Conservation (phyloP, 2,797 vertebrate genomes). For the Lithobates sylvaticus region DNA sequence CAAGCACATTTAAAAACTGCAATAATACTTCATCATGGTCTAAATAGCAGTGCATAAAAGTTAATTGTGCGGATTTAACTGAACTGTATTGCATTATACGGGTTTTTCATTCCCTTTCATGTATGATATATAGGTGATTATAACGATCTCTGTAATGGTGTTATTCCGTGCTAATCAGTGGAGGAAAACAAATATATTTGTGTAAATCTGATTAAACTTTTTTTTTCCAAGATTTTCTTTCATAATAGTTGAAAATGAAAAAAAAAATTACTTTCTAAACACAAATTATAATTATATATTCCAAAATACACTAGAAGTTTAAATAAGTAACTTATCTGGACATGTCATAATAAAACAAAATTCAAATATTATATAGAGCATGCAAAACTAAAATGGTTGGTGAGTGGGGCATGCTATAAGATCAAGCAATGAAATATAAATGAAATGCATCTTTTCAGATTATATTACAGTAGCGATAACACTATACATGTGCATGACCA, state of each 20-base stretch:
- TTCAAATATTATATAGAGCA: constrained; percentile 2
- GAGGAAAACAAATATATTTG: not conserved
- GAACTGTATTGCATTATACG: not conserved
- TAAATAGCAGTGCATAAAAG: too few species aligned
- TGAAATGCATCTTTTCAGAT: not conserved
- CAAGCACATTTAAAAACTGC: too few species aligned
- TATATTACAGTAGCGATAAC: not conserved
- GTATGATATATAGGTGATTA: not conserved
- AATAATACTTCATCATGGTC: too few species aligned
- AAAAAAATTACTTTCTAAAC: not conserved
- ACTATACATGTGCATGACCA: not conserved
- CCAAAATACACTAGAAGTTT: not conserved
- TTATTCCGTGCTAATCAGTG: not conserved
- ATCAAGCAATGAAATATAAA: not conserved
- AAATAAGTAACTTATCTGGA: not conserved
- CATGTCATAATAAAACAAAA: not conserved
- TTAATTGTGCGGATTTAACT: not conserved
- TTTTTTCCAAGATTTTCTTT: not conserved
- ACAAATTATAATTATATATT: not conserved
- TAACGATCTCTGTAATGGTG: too few species aligned
- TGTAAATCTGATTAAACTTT: not conserved
- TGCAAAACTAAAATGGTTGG: not conserved
- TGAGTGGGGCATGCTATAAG: not conserved
- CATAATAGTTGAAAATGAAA: not conserved
- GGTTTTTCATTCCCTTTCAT: not conserved